Evolutionary conservation across 2,888 invertebrate species (phyloP), one percentile per base, ranked within the genome.

Genomic region (Incurvaria masculella): DNA sequence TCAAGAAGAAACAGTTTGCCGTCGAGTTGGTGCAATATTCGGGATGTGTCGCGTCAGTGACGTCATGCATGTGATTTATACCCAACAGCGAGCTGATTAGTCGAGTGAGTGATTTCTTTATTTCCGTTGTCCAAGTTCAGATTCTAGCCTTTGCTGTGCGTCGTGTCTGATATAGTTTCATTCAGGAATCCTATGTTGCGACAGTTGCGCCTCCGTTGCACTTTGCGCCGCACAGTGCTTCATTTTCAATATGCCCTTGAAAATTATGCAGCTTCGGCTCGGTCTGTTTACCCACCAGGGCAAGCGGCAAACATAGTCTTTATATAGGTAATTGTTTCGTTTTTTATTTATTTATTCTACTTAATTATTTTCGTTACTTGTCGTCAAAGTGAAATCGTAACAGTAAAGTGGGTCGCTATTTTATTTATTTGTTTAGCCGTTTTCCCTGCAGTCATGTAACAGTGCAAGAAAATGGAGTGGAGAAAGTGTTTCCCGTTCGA

Each of bases 181-280:
- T 8, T 33, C 33, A 33, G 33, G 14, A 33, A 33, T 33, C 14
- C 33, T 3, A 4, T 3, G 14, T 3, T 8, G 14, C 3, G 6
- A 33, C 33, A 14, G 33, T n/a, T 8, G 33, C 14, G 14, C 33
- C 11, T 8, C 8, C 14, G 14, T 4, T 4, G 11, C 33, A 33
- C 33, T 11, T 4, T 33, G 14, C 33, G 14, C 3, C 14, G 33
- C 33, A 33, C 3, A 33, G 33, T 33, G 10, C 10, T 23, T 33
- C 33, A 3, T 33, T 33, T 33, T 61, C 61, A 56, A 58, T 61
- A 64, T 79, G 79, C 74, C 79, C 79, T 79, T 79, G 79, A 79
- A 79, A 75, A 78, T 71, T 73, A 72, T 79, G 75, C 78, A 75
- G 76, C 71, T 69, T n/a, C n/a, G n/a, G n/a, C n/a, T n/a, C n/a